These are phyloP conservation scores for Leptestheria dahalacensis DNA, from an alignment of 1,140 invertebrate species.

Conservation along the genomic window DNA sequence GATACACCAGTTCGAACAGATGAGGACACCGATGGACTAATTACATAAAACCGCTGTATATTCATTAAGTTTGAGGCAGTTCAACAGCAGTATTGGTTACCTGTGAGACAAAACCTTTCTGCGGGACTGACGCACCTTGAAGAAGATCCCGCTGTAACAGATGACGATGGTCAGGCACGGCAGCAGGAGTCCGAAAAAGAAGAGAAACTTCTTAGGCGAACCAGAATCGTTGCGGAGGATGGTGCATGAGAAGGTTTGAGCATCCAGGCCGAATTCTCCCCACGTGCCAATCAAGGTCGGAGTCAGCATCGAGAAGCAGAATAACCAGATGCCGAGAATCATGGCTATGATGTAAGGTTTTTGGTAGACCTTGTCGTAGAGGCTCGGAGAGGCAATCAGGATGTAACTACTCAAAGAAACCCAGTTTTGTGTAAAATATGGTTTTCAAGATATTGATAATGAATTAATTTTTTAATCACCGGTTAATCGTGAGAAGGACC, in stretches of 20 bases:
- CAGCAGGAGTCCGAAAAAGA: constrained; percentile 62
- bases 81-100: constrained; percentile 26
- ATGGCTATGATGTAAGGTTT: constrained; percentile 50
- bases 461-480: too few species aligned
- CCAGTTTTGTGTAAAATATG: too few species aligned
- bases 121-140: constrained; percentile 53
- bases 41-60: too few species aligned
- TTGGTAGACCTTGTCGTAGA: constrained; percentile 59
- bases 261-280: constrained; percentile 61
- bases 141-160: constrained; percentile 72
- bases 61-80: too few species aligned
- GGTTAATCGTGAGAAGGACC: constrained; percentile 76
- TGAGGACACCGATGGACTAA: not conserved
- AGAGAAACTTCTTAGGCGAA: constrained; percentile 73
- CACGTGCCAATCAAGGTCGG: constrained; percentile 63
- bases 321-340: constrained; percentile 57
- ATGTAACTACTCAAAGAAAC: too few species aligned
- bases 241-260: constrained; percentile 66
- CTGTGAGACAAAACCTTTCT: constrained; percentile 47
- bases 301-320: constrained; percentile 44
- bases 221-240: constrained; percentile 50
- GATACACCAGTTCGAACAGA: constrained; percentile 5
- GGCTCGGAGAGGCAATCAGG: constrained; percentile 55
- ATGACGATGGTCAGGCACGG: constrained; percentile 65
- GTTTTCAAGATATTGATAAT: too few species aligned